A percentile compares a stretch with the other conserved stretches of the same genome.
phyloP scores from a whole-genome alignment of 1,140 invertebrate genomes.

The Sinella curviseta region DNA sequence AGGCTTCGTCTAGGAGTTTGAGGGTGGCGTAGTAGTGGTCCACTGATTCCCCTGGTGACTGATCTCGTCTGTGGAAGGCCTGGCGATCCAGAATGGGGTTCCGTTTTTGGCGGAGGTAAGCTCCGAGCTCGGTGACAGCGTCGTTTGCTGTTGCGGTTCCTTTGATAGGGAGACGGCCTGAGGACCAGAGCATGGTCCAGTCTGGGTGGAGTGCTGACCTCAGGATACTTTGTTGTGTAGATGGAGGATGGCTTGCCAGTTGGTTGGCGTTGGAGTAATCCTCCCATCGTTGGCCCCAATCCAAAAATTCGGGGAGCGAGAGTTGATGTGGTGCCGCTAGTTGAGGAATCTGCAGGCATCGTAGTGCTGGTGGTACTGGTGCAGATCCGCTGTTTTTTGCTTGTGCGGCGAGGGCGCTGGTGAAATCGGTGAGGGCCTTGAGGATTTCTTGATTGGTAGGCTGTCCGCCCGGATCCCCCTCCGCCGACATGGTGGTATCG shows the following conservation, averaged over 20 bases:
- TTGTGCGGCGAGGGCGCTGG: no score
- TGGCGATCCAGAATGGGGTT: constrained; percentile 6
- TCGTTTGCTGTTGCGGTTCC: not conserved
- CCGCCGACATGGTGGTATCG: no score
- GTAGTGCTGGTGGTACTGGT: not conserved
- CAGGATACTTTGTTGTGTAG: not conserved
- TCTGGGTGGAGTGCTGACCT: not conserved
- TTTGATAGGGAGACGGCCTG: not conserved
- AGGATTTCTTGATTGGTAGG: no score
- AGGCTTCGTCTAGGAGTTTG: not conserved
- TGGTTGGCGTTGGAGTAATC: not conserved
- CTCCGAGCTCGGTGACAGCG: not conserved
- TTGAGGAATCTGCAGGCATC: not conserved
- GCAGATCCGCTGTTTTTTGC: not conserved
- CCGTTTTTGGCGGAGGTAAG: not conserved
- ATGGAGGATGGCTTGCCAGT: not conserved
- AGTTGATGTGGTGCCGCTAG: not conserved
- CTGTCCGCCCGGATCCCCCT: no score
- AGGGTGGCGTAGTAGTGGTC: not conserved
- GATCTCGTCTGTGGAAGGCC: not conserved
- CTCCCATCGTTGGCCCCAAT: not conserved
- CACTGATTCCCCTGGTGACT: not conserved
- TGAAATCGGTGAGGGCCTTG: no score
- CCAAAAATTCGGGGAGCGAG: not conserved
- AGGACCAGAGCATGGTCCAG: not conserved